Evolutionary conservation across 1,140 invertebrate genomes (phyloP), one percentile per base, ranked within the genome.

Genomic region (Cephus cinctus): DNA sequence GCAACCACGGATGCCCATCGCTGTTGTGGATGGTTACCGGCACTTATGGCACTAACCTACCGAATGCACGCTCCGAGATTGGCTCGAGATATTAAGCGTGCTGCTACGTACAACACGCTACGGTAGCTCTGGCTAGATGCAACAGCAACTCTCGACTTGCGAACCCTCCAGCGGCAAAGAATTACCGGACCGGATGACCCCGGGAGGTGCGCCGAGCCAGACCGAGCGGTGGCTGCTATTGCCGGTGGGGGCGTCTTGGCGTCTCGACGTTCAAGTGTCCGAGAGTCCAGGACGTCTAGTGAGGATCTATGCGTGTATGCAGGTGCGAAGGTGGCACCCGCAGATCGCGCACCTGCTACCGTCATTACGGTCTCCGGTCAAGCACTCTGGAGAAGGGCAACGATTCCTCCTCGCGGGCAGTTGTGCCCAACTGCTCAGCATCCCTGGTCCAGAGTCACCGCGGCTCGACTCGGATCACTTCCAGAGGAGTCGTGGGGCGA

Each of bases 51-150:
- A 67, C 60, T 64, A 67, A 67, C 66, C 62, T 61, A 69, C 65
- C 68, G 67, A 69, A 67, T 67, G 67, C 59, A 59, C 63, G 54
- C 54, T 59, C 59, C 56, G 62, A 71, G 61, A 71, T 71, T 71
- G 69, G 65, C 65, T 71, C 61, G 62, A 59, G 61, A 68, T 71
- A 69, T 69, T 68, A 69, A 67, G 65, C 59, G 65, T 51, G 52
- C 49, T 39, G 44, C 57, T n/a, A n/a, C n/a, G n/a, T n/a, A n/a
- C n/a, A n/a, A 46, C 38, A 54, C 50, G 42, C 9, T 44, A 32
- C 42, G 42, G 42, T 44, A 34, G 31, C 42, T 32, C 18, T n/a
- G 5, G 11, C 12, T 15, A 22, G 41, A 43, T 43, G 41, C 19
- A 22, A n/a, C 42, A 30, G 16, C 12, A 34, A n/a, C n/a, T n/a